Conservation (phyloP, 2,797 vertebrate genomes). For the Orestias chungarensis region DNA sequence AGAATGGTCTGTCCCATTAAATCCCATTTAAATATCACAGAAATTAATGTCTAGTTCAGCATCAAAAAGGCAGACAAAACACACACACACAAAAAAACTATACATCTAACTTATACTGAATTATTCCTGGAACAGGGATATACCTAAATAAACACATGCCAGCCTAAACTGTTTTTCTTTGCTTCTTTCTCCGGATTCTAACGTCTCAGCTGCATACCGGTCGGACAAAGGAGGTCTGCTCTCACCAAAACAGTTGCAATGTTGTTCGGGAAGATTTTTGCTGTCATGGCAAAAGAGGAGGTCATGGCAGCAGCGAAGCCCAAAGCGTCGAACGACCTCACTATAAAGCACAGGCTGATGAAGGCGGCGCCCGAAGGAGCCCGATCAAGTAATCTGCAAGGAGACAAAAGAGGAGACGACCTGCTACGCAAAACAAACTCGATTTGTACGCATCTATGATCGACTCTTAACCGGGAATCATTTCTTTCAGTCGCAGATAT, state of each 20-base stretch:
- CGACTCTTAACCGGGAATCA: no score
- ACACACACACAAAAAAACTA: no score
- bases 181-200: conserved; percentile 49
- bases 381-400: conserved; percentile 86
- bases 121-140: not conserved
- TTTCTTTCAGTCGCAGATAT: no score
- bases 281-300: conserved; percentile 87
- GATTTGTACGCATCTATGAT: no score
- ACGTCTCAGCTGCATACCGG: conserved; percentile 56
- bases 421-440: not conserved
- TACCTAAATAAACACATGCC: conserved; percentile 8
- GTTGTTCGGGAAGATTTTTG: conserved; percentile 90
- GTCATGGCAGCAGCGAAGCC: conserved; percentile 89
- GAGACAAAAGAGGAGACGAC: not conserved
- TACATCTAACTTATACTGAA: not conserved
- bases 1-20: not conserved
- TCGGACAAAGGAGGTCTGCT: conserved; percentile 45
- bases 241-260: conserved; percentile 94
- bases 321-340: conserved; percentile 88
- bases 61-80: not conserved
- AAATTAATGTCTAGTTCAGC: not conserved
- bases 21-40: not conserved
- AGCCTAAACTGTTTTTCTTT: conserved; percentile 28
- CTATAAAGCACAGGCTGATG: conserved; percentile 88
- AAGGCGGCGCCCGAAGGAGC: conserved; percentile 82